Conservation (phyloP, 1,140 invertebrate genomes). For the Drosophila mauritiana region DNA sequence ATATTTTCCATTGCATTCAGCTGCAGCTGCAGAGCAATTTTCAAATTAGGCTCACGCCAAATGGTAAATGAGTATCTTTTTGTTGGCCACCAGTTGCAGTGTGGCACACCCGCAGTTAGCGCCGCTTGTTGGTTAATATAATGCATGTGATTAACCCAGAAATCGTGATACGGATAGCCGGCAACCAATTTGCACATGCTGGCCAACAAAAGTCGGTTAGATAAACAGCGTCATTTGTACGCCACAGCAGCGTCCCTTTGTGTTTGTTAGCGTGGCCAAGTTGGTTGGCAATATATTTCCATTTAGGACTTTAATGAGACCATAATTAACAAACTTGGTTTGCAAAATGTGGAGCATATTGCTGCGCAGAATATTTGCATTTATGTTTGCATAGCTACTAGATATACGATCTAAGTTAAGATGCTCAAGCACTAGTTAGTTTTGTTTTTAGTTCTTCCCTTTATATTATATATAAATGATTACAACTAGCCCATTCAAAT, state of each 20-base stretch:
- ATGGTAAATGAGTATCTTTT: constrained; percentile 58
- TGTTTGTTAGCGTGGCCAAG: neutral
- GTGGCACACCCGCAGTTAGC: constrained; percentile 12
- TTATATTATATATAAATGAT: too few species aligned
- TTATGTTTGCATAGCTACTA: neutral
- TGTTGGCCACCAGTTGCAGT: constrained; percentile 52
- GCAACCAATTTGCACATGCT: constrained; percentile 41
- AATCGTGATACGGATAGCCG: constrained; percentile 37
- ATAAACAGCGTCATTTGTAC: constrained; percentile 46
- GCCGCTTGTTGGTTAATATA: constrained; percentile 48
- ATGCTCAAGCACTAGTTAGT: too few species aligned
- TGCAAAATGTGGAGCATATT: constrained; percentile 21
- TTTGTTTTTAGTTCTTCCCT: too few species aligned
- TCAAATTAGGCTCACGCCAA: constrained; percentile 78
- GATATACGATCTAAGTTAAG: too few species aligned
- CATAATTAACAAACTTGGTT: constrained; percentile 37
- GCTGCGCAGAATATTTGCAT: neutral
- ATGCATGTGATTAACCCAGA: constrained; percentile 69
- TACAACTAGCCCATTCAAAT: neutral
- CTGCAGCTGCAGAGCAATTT: constrained; percentile 63
- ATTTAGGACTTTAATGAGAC: constrained; percentile 36
- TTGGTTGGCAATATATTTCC: constrained; percentile 27
- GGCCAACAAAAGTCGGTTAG: constrained; percentile 54
- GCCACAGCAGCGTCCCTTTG: constrained; percentile 11
- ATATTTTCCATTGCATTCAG: constrained; percentile 16